Percentiles rank a stretch among this genome's conserved stretches.
phyloP scores from a whole-genome alignment of 1,140 invertebrate genomes.

The Eriocheir sinensis region DNA sequence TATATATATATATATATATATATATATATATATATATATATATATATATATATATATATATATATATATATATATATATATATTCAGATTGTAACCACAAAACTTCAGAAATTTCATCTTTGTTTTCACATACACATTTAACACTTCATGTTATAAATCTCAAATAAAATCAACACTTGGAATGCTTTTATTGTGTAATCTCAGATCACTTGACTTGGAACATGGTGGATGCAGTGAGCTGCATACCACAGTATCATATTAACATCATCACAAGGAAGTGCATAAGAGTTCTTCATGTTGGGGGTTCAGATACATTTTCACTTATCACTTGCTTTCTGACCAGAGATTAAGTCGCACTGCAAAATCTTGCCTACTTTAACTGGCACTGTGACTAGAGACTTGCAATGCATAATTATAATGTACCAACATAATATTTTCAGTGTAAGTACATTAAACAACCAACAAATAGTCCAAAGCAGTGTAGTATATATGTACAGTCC shows the following conservation, averaged over 20 bases:
- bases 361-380: background rate
- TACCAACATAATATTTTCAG: background rate
- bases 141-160: background rate
- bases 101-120: background rate
- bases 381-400: background rate
- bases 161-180: background rate
- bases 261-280: background rate
- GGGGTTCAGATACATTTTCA: background rate
- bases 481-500: background rate
- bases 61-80: conserved; percentile 42
- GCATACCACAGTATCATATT: background rate
- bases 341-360: background rate
- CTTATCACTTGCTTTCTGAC: background rate
- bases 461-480: background rate
- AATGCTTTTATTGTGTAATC: background rate
- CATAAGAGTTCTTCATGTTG: background rate
- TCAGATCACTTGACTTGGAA: background rate
- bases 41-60: conserved; percentile 57
- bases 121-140: background rate
- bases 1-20: conserved; percentile 44
- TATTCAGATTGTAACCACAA: background rate
- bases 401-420: background rate
- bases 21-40: conserved; percentile 41
- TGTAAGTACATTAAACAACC: background rate
- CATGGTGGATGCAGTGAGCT: background rate